A percentile compares a stretch with the other conserved stretches of the same genome.
Conservation (phyloP, 23 tunicate species). For the Botrylloides violaceus region DNA sequence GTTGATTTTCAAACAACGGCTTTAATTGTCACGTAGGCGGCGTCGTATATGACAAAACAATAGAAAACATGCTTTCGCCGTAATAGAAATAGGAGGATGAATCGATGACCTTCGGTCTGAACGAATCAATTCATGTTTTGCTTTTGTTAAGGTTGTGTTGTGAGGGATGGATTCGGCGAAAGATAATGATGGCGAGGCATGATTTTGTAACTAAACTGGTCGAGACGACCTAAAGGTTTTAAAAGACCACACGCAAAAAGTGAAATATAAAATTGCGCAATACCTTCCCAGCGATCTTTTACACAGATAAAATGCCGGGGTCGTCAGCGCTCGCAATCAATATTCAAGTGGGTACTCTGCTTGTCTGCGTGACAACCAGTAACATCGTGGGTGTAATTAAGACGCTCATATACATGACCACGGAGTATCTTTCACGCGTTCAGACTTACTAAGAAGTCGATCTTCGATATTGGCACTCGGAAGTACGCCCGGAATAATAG, state of each 20-base stretch:
- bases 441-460: no score
- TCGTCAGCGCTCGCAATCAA: no score
- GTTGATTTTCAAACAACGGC: background rate
- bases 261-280: no score
- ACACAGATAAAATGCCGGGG: no score
- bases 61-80: background rate
- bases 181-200: background rate
- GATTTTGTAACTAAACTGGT: background rate
- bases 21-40: background rate
- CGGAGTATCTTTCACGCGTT: no score
- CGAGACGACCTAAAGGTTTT: background rate
- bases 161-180: background rate
- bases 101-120: background rate
- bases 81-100: background rate
- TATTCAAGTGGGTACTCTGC: no score
- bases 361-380: no score
- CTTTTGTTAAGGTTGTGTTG: background rate
- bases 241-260: background rate
- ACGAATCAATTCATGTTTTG: background rate
- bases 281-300: no score
- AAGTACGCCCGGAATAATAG: no score
- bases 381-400: background rate
- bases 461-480: no score
- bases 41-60: background rate
- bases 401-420: no score